Percentiles rank a stretch among this genome's conserved stretches.
These are phyloP conservation scores for Manis crassicaudata DNA, from an alignment of 2,797 vertebrate genomes.

Conservation along the genomic window DNA sequence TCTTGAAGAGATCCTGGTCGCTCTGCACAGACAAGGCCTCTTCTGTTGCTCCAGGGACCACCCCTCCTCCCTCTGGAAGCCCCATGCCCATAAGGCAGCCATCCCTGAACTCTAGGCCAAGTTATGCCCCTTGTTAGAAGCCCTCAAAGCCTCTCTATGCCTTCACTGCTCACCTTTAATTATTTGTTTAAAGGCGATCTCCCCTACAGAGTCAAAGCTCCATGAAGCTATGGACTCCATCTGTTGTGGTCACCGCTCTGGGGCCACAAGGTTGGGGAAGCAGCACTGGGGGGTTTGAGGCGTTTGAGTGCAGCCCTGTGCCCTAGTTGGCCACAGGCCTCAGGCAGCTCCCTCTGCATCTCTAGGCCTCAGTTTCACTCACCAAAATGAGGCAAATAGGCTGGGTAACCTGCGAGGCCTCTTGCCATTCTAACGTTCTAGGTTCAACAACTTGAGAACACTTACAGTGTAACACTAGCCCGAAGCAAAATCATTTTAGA, in stretches of 20 bases:
- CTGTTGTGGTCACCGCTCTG: background rate
- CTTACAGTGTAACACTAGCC: background rate
- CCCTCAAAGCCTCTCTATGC: background rate
- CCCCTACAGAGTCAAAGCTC: background rate
- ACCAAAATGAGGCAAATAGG: background rate
- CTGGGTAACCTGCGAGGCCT: background rate
- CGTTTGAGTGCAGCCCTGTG: background rate
- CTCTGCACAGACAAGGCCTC: background rate
- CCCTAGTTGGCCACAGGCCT: background rate
- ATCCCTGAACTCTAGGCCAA: background rate
- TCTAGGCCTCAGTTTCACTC: background rate
- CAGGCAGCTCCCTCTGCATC: background rate
- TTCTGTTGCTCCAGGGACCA: background rate
- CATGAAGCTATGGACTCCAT: accelerated
- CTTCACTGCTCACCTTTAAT: background rate
- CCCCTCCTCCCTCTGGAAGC: background rate
- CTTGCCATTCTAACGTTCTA: background rate
- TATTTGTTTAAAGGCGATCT: background rate
- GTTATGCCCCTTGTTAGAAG: background rate
- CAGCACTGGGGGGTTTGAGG: too few relatives aligned
- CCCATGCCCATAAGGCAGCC: background rate
- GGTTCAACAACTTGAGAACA: background rate
- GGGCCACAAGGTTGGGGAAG: too few relatives aligned
- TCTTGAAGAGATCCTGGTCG: background rate
- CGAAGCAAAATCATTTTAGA: conserved; percentile 31